Conservation (phyloP, 37 sponge, comb jelly and placozoan genomes). For the Beroe ovata region DNA sequence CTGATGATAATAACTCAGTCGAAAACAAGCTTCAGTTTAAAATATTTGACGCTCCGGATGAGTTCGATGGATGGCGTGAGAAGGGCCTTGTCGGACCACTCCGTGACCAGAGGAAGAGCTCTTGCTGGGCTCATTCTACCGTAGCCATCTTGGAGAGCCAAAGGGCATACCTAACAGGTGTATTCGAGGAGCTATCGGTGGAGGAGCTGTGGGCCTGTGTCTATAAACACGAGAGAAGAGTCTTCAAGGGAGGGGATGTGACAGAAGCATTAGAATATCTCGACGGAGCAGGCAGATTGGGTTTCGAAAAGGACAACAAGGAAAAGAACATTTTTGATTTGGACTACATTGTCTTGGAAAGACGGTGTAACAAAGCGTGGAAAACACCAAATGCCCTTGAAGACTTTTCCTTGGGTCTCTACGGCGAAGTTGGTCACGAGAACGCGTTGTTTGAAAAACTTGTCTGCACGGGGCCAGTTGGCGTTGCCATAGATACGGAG, state of each 20-base stretch:
- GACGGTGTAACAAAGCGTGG: neutral
- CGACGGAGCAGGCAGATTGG: neutral
- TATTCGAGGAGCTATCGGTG: neutral
- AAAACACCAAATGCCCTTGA: neutral
- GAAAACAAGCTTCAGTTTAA: neutral
- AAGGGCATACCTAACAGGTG: neutral
- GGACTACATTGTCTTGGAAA: neutral
- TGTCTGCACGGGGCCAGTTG: neutral
- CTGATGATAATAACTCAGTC: neutral
- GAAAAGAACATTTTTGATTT: neutral
- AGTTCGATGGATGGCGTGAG: neutral
- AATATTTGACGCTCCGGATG: neutral
- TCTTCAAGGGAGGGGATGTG: neutral
- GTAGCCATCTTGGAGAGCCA: neutral
- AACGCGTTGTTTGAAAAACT: neutral
- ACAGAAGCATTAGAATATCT: neutral
- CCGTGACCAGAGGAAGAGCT: neutral
- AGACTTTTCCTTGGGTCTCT: neutral
- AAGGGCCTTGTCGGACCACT: neutral
- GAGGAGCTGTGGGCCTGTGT: neutral
- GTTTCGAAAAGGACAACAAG: neutral
- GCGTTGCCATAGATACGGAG: neutral
- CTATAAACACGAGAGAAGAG: neutral
- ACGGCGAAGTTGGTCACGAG: neutral
- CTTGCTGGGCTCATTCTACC: neutral